These are phyloP conservation scores for Sinopyrophorus schimmeli DNA, from an alignment of 2,888 invertebrate genomes.

Conservation along the genomic window DNA sequence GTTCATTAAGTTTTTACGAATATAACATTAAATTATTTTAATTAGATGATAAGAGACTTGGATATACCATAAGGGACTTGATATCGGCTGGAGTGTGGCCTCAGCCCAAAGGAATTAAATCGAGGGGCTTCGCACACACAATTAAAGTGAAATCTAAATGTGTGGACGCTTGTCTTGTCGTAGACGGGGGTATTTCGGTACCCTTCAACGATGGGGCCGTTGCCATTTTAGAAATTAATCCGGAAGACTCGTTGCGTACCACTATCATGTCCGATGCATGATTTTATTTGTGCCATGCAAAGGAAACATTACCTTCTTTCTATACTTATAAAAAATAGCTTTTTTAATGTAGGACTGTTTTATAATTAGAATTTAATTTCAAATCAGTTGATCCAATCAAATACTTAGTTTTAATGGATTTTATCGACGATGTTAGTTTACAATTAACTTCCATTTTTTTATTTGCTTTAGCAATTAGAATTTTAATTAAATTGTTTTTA, in stretches of 20 bases:
- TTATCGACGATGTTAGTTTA: no score
- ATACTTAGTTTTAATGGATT: no score
- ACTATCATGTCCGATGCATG: no score
- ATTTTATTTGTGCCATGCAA: no score
- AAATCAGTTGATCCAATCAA: no score
- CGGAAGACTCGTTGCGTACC: slow-evolving; percentile 87
- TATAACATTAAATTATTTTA: slow-evolving; percentile 4
- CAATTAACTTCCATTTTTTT: no score
- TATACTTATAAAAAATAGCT: no score
- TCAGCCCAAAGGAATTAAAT: slow-evolving; percentile 72
- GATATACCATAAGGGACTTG: slow-evolving; percentile 92
- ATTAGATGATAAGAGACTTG: slow-evolving; percentile 75
- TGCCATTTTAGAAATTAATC: slow-evolving; percentile 79
- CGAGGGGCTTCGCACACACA: slow-evolving; percentile 74
- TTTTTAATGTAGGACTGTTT: no score
- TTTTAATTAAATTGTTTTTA: no score
- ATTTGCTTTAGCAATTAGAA: no score
- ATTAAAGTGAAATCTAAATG: slow-evolving; percentile 86
- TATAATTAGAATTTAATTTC: no score
- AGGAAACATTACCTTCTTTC: no score
- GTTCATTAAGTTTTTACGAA: not conserved
- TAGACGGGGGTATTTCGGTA: slow-evolving; percentile 94
- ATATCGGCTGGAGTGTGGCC: slow-evolving; percentile 87
- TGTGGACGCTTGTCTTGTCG: slow-evolving; percentile 85
- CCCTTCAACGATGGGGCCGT: slow-evolving; percentile 93